Base-by-base conservation (phyloP, 2,888 invertebrate species). In the Cephus pulcher region DNA sequence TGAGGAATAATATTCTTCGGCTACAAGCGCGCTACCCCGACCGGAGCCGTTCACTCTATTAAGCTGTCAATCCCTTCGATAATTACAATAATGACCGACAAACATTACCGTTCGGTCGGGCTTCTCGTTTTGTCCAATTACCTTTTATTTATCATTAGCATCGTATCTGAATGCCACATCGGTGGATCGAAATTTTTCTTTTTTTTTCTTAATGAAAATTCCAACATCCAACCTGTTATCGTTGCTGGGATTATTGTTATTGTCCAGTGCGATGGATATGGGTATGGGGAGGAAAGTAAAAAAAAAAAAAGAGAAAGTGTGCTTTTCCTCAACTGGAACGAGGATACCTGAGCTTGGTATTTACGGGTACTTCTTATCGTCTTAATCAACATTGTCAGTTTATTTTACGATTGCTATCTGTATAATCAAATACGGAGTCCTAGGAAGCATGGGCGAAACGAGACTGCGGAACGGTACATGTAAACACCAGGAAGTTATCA, bases 1-100 rank as follows among this genome's bases (percentile, higher is more conserved):
- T 79, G 79, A 82, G 81, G 34, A 34, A 83, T 82, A 79, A 83
- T 82, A 79, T 83, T 75, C 80, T 77, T 78, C 74, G 82, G 78
- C 80, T 76, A 76, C 74, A 75, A 79, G 30, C 30, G 30, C 30
- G 78, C 78, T 76, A 80, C 80, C 80, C 79, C 32, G 32, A 33
- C 32, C 12, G 71, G 71, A 69, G 35, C 56, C 78, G 70, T 69
- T 71, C 40, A 37, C 40, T 56, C 40, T 81, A 84, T 83, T 84
- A 83, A 84, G 82, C 83, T 83, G 84, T 84, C 84, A 84, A 83
- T 84, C 83, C 81, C 81, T 78, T 75, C 75, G 80, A 81, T 84
- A 83, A 84, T 83, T 83, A 82, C 82, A 82, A 83, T 83, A 82
- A 84, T 80, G 81, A 76, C 79, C 79, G 76, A 79, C 78, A 76